These are phyloP conservation scores for Cremastinae sp. DNA, from an alignment of 2,888 invertebrate genomes.

Conservation along the genomic window DNA sequence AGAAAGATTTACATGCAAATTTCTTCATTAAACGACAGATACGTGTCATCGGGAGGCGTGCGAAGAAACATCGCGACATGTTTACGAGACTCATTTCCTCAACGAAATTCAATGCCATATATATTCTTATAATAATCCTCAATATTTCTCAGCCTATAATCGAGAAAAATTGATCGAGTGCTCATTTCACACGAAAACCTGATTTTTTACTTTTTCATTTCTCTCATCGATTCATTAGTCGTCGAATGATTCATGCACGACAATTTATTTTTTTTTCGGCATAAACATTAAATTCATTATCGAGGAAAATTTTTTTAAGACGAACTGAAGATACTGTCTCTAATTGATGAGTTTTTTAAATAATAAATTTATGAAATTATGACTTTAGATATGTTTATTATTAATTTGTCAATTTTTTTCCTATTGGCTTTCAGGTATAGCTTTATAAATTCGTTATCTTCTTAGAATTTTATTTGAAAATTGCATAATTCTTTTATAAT, in stretches of 20 bases:
- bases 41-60: conserved; percentile 55
- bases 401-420: too few relatives aligned
- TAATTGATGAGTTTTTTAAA: too few relatives aligned
- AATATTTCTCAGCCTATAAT: conserved; percentile 3
- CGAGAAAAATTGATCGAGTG: conserved; percentile 31
- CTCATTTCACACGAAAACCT: conserved; percentile 1
- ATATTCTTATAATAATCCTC: conserved; percentile 3
- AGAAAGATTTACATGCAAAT: conserved; percentile 56
- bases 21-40: conserved; percentile 51
- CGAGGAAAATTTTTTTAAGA: neutral
- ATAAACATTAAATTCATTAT: neutral
- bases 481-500: too few relatives aligned
- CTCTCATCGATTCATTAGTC: conserved; percentile 3
- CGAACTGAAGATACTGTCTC: too few relatives aligned
- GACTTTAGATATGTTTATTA: too few relatives aligned
- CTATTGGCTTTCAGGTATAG: too few relatives aligned
- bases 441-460: too few relatives aligned
- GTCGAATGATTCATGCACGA: neutral
- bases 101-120: conserved; percentile 49
- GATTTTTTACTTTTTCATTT: conserved; percentile 35
- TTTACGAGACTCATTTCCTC: conserved; percentile 54
- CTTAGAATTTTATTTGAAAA: too few relatives aligned
- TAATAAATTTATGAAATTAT: too few relatives aligned
- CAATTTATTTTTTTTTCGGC: neutral
- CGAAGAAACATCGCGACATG: conserved; percentile 23